These are phyloP conservation scores for Trissonchulus sp. DNA, from an alignment of 2,888 invertebrate species.

Conservation along the genomic window DNA sequence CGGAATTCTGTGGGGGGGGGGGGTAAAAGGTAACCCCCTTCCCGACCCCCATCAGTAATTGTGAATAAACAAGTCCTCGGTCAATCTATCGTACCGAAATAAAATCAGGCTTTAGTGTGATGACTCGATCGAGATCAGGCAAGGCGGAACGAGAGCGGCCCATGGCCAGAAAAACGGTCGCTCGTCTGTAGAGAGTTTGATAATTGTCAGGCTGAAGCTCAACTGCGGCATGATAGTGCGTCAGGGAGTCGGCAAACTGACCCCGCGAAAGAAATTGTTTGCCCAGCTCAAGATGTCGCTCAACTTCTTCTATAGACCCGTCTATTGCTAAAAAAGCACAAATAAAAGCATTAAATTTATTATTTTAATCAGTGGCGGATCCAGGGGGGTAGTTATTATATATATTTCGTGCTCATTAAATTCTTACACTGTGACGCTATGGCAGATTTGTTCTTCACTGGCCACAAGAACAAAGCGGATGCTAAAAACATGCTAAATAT, in stretches of 20 bases:
- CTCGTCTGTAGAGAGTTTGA: constrained; percentile 87
- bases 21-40: too few species aligned
- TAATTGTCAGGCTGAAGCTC: constrained; percentile 94
- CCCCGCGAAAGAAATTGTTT: constrained; percentile 82
- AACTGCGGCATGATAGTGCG: constrained; percentile 95
- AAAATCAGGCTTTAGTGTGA: constrained; percentile 91
- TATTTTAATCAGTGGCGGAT: too few species aligned
- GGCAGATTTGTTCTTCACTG: too few species aligned
- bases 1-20: too few species aligned
- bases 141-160: constrained; percentile 92
- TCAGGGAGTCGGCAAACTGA: constrained; percentile 87
- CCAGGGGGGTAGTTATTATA: too few species aligned
- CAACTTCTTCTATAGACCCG: constrained; percentile 63
- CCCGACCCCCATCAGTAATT: too few species aligned
- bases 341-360: background rate
- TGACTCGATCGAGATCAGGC: constrained; percentile 81
- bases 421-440: too few species aligned
- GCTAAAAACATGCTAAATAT: too few species aligned
- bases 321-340: constrained; percentile 30
- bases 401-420: too few species aligned
- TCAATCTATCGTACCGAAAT: constrained; percentile 78
- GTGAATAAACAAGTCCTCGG: too few species aligned
- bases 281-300: constrained; percentile 87
- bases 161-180: constrained; percentile 88
- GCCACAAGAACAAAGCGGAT: too few species aligned